Conservation (phyloP, 2,797 vertebrate genomes). For the Trichosurus vulpecula region DNA sequence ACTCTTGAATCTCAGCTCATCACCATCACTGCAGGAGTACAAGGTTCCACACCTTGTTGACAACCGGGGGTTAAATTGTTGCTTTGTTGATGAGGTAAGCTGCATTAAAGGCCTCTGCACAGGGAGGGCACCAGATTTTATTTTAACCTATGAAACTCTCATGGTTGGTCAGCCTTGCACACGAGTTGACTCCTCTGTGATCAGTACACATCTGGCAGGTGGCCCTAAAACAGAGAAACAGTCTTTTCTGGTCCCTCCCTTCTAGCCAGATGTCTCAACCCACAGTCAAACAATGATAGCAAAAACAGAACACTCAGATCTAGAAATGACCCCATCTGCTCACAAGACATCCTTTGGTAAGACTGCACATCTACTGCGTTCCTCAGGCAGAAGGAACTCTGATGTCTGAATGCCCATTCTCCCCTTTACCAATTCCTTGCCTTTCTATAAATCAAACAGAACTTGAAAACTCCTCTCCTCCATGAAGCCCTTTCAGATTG, state of each 20-base stretch:
- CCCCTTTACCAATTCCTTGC: not conserved
- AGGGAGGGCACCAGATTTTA: conserved; percentile 65
- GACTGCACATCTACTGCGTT: not conserved
- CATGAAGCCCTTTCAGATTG: not conserved
- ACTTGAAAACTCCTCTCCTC: not conserved
- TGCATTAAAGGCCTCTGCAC: conserved; percentile 46
- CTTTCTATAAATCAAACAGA: not conserved
- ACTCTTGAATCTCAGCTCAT: conserved; percentile 39
- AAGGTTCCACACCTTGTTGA: conserved; percentile 45
- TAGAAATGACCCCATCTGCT: conserved; percentile 75
- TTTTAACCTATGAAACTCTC: conserved; percentile 82
- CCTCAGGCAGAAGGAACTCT: not conserved
- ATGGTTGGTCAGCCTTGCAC: conserved; percentile 74
- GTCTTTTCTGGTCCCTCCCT: conserved; percentile 43
- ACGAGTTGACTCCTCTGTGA: conserved; percentile 59
- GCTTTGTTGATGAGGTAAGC: conserved; percentile 66
- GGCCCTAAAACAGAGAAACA: conserved; percentile 74
- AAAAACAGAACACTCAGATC: conserved; percentile 73
- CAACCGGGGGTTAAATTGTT: conserved; percentile 35
- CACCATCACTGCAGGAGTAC: conserved; percentile 58
- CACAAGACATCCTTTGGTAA: conserved; percentile 1
- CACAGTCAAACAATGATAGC: conserved; percentile 72
- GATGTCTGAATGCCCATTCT: not conserved
- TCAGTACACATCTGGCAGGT: conserved; percentile 82
- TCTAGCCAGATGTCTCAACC: conserved; percentile 76